Conservation (phyloP, 2,888 invertebrate genomes). For the Abscondita cerata region DNA sequence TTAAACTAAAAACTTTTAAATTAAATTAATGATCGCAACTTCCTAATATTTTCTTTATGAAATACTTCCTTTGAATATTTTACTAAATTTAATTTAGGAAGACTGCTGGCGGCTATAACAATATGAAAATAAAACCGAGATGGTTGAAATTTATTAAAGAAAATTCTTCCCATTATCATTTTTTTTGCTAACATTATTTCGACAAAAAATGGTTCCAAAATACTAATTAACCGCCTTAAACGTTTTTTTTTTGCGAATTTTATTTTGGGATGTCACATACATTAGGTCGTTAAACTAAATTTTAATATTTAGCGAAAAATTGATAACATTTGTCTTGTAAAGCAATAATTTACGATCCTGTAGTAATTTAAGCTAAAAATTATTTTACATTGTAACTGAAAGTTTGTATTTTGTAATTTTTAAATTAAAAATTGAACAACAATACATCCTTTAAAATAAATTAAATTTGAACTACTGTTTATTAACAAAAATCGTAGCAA, state of each 20-base stretch:
- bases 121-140: conserved; percentile 12
- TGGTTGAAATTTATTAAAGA: conserved; percentile 11
- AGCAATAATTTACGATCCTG: no score
- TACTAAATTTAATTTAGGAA: conserved; percentile 12
- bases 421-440: no score
- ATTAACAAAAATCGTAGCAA: no score
- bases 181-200: conserved; percentile 6
- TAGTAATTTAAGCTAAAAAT: no score
- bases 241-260: background rate
- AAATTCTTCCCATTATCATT: conserved; percentile 11
- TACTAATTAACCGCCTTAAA: conserved; percentile 1
- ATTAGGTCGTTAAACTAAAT: no score
- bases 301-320: no score
- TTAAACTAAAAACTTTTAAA: conserved; percentile 6
- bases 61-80: conserved; percentile 13
- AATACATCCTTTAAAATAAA: no score
- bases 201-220: conserved; percentile 1
- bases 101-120: conserved; percentile 12
- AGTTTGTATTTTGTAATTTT: no score
- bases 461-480: no score
- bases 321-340: no score
- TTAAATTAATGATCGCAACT: conserved; percentile 12
- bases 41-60: conserved; percentile 13
- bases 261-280: no score
- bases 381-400: no score